phyloP scores from a whole-genome alignment of 2,797 vertebrate species.

The Tragelaphus eurycerus region DNA sequence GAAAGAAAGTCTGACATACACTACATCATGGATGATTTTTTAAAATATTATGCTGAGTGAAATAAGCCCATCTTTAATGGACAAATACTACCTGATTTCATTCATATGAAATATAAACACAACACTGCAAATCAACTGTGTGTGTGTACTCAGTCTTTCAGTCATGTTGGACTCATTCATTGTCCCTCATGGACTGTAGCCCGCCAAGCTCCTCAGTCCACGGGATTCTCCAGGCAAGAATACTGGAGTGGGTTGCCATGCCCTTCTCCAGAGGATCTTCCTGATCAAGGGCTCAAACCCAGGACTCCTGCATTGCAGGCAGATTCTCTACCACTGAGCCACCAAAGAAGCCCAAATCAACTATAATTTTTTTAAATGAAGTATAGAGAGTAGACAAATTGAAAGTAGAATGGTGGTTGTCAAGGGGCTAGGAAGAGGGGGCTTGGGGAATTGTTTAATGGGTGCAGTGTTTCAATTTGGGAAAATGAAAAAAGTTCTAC shows the following conservation, averaged over 20 bases:
- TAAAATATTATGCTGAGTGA: not conserved
- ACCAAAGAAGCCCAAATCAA: not conserved
- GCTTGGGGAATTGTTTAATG: not conserved
- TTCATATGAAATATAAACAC: not conserved
- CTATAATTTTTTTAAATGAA: not conserved
- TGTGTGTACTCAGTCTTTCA: not conserved
- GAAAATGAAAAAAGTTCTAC: not conserved
- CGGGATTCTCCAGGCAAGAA: not conserved
- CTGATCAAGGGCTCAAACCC: not conserved
- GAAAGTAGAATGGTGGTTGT: not conserved
- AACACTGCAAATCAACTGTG: not conserved
- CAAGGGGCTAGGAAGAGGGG: not conserved
- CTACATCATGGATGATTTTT: fast-evolving
- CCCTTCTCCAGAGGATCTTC: not conserved
- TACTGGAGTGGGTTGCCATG: not conserved
- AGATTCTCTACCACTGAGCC: not conserved
- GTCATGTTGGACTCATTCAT: not conserved
- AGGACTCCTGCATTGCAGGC: not conserved
- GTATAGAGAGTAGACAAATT: not conserved
- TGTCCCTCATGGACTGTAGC: not conserved
- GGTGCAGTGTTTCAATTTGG: no score
- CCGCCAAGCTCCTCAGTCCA: not conserved
- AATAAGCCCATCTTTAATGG: not conserved
- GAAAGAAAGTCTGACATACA: not conserved
- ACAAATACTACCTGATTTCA: not conserved